Conservation (phyloP, 2,888 invertebrate genomes). For the Drosophila neotestacea region DNA sequence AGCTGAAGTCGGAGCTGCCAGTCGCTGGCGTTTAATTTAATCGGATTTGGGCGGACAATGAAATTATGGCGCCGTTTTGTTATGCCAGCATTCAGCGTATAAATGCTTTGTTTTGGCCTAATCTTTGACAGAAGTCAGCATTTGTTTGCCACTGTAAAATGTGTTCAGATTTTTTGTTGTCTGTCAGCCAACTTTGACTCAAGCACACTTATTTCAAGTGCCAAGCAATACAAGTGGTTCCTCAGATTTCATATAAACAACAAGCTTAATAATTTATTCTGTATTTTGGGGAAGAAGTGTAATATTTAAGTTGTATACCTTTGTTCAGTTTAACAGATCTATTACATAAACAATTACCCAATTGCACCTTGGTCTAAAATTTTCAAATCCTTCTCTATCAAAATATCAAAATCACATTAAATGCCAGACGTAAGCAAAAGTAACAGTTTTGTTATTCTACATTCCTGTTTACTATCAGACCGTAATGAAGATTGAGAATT, state of each 20-base stretch:
- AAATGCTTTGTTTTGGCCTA: constrained; percentile 75
- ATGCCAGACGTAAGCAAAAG: too few species aligned
- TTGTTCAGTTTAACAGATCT: neutral
- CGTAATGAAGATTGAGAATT: too few species aligned
- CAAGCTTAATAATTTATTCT: constrained; percentile 10
- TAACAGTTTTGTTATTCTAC: too few species aligned
- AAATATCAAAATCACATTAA: too few species aligned
- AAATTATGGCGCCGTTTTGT: constrained; percentile 70
- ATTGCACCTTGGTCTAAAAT: too few species aligned
- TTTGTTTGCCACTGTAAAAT: constrained; percentile 68
- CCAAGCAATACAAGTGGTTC: constrained; percentile 41
- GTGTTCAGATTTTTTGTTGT: constrained; percentile 61
- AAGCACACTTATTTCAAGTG: constrained; percentile 47
- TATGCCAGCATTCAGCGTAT: constrained; percentile 59
- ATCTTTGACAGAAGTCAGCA: constrained; percentile 78
- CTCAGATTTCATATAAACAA: constrained; percentile 9
- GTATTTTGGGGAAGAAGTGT: neutral
- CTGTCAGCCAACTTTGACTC: constrained; percentile 41
- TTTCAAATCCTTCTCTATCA: too few species aligned
- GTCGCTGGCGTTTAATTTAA: constrained; percentile 73
- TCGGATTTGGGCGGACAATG: constrained; percentile 76
- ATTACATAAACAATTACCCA: neutral
- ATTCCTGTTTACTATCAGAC: too few species aligned
- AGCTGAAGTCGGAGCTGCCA: constrained; percentile 1
- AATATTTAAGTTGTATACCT: neutral